phyloP scores from a whole-genome alignment of 2,113 vertebrate species.

The Microtus ochrogaster region DNA sequence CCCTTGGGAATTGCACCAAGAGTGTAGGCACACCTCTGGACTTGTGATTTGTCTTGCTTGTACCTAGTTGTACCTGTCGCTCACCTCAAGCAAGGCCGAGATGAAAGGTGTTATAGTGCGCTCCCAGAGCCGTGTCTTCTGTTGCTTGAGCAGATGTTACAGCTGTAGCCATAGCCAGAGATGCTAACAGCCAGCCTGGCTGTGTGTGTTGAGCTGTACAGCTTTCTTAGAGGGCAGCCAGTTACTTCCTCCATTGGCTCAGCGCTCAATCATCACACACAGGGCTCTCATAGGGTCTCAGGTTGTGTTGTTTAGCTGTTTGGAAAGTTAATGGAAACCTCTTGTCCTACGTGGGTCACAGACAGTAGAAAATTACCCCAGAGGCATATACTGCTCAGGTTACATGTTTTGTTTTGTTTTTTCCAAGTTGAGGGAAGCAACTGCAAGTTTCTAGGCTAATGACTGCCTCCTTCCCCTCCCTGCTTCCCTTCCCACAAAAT shows the following conservation, averaged over 20 bases:
- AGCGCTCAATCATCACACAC: fast-evolving
- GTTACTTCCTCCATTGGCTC: neutral
- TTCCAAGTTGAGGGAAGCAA: neutral
- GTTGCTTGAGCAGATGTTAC: neutral
- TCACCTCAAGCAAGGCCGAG: constrained; percentile 24
- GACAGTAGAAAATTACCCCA: neutral
- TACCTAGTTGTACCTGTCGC: neutral
- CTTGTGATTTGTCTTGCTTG: neutral
- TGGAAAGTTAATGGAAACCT: neutral
- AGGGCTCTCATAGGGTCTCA: neutral
- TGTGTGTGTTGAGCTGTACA: neutral
- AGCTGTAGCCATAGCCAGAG: neutral
- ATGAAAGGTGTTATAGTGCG: neutral
- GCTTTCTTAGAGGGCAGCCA: neutral
- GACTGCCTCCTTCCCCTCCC: no score
- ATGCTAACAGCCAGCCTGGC: neutral
- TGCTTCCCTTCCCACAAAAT: neutral
- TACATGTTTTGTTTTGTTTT: neutral
- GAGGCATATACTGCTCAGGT: neutral
- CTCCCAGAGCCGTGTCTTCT: neutral
- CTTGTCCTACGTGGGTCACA: neutral
- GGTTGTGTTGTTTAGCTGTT: neutral
- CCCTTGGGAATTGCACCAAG: neutral
- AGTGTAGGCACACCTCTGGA: neutral
- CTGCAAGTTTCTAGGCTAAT: neutral